Evolutionary conservation across 1,140 invertebrate species (phyloP).

Genomic region (Globodera ellingtonae): DNA sequence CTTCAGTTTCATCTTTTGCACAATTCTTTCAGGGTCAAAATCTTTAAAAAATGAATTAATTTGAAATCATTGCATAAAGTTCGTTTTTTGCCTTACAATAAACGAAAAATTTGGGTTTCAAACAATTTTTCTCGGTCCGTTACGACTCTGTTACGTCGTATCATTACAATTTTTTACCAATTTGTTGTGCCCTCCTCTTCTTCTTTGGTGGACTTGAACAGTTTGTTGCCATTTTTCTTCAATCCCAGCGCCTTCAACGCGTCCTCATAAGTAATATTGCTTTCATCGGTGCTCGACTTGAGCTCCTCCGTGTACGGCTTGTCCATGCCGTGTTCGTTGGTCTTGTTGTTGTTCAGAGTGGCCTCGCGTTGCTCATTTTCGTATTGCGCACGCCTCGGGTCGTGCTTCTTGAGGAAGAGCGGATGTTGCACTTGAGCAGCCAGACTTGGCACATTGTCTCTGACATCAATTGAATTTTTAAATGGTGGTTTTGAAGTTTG

Average conservation of each 20-base stretch:
- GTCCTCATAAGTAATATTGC: background rate
- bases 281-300: background rate
- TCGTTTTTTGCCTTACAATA: background rate
- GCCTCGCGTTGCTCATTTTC: background rate
- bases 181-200: too few relatives aligned
- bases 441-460: background rate
- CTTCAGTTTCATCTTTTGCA: too few relatives aligned
- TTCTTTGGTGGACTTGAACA: background rate
- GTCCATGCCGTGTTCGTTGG: background rate
- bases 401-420: background rate
- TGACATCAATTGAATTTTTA: too few relatives aligned
- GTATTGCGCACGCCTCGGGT: background rate
- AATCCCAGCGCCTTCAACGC: background rate
- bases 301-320: background rate
- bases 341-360: background rate
- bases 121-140: too few relatives aligned
- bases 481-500: too few relatives aligned
- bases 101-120: background rate
- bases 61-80: too few relatives aligned
- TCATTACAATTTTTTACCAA: too few relatives aligned
- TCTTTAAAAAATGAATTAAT: too few relatives aligned
- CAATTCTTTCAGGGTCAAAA: too few relatives aligned
- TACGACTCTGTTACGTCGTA: too few relatives aligned
- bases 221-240: background rate
- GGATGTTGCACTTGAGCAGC: background rate